phyloP scores from a whole-genome alignment of 2,113 vertebrate genomes.

The Tragulus kanchil region DNA sequence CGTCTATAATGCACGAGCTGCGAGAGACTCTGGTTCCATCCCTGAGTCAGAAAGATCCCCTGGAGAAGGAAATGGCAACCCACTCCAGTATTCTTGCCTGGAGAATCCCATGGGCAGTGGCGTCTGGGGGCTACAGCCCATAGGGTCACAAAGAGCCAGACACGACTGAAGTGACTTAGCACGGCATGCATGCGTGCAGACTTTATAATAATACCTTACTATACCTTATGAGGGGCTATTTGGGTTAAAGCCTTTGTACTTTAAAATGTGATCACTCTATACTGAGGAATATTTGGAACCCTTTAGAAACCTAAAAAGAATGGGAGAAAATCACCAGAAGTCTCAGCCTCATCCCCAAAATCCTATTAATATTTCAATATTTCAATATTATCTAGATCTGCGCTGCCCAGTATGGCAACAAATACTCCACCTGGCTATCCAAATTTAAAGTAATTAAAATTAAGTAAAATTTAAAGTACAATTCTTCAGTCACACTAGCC shows the following conservation, averaged over 20 bases:
- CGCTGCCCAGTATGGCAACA: background rate
- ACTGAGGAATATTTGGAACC: background rate
- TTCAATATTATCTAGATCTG: conserved; percentile 6
- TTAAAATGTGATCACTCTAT: conserved; percentile 2
- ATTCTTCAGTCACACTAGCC: background rate
- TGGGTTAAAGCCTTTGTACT: conserved; percentile 4
- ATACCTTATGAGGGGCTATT: background rate
- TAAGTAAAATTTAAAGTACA: background rate
- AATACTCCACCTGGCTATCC: background rate
- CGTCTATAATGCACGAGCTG: background rate
- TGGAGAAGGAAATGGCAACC: background rate
- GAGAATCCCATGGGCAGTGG: background rate
- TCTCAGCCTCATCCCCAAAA: background rate
- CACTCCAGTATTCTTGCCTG: background rate
- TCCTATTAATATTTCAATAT: background rate
- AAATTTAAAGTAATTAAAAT: conserved; percentile 55
- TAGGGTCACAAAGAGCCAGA: background rate
- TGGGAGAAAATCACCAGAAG: background rate
- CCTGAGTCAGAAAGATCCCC: background rate
- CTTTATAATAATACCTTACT: background rate
- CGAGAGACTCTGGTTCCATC: background rate
- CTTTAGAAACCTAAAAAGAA: conserved; percentile 40
- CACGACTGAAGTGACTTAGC: background rate
- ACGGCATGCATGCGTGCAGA: background rate
- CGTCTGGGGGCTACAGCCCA: background rate